Base-by-base conservation (phyloP, 2,113 vertebrate genomes). In the Eonycteris spelaea region DNA sequence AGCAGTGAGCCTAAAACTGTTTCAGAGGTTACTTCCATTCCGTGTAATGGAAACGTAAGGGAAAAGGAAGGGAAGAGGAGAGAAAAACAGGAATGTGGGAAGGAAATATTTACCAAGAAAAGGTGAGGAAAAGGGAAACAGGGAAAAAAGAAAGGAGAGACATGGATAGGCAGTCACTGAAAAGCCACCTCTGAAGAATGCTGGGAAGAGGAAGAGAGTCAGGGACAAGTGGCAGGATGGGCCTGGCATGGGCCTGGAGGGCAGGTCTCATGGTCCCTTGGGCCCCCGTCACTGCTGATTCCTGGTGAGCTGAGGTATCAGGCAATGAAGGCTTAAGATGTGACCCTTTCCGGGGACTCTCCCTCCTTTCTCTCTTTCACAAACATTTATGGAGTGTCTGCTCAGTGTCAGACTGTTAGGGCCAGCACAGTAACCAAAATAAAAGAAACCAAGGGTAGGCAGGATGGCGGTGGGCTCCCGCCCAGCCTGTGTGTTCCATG, bases 221-320 rank as follows among this genome's bases (percentile, higher is more conserved):
- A 2, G 21, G 21, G n/a, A 30, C 30, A 3, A 15, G 43, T 16
- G 5, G 6, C 1, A 0, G 67, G 24, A 0, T 1, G 63, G 38
- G 3, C 21, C 11, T 53, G 68, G 28, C 28, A 16, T n/a, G 38
- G 26, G 14, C 24, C 1, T 38, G 15, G 61, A 30, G 55, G 28
- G 33, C 22, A 5, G 18, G 21, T 45, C 33, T 71, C 1, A 0
- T 40, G 18, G 30, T 14, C 21, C 26, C 5, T 0, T 0, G 0
- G 35, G n/a, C 24, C 24, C 5, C 0, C 0, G 30, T 33, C 33
- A 3, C 74, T 0, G 5, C 86, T 85, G 13, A 33, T 51, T 43
- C 71, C 67, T 18, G 15, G 57, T 85, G 83, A 75, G 86, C 12
- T 45, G 89, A 93, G n/a, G 55, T 16, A 51, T 77, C 80, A 67